These are phyloP conservation scores for Drosophila recens DNA, from an alignment of 2,888 invertebrate species.

Conservation along the genomic window DNA sequence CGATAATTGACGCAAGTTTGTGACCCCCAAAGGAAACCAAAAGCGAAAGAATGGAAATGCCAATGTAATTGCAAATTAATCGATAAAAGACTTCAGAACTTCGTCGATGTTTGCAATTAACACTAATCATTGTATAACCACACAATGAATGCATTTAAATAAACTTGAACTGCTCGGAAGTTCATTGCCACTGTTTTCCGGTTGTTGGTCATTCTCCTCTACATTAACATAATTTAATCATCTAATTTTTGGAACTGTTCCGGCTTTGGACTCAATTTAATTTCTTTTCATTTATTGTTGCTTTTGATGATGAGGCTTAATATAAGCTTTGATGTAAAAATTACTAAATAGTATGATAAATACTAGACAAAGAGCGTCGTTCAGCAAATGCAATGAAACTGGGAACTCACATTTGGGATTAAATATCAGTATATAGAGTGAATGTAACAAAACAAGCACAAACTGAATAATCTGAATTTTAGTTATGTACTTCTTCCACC, in stretches of 20 bases:
- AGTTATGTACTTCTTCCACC: conserved; percentile 36
- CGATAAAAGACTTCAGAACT: not conserved
- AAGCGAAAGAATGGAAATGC: not conserved
- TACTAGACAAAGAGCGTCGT: not conserved
- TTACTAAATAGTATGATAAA: conserved; percentile 15
- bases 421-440: conserved; percentile 2
- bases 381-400: not conserved
- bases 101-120: not conserved
- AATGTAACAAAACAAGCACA: not conserved
- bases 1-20: conserved; percentile 60
- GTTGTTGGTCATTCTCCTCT: not conserved
- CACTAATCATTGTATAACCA: not conserved
- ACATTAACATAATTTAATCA: too few relatives aligned
- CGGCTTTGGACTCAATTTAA: not conserved
- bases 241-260: not conserved
- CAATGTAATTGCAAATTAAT: not conserved
- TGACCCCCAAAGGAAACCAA: conserved; percentile 4
- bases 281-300: not conserved
- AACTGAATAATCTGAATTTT: conserved; percentile 23
- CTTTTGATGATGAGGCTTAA: not conserved
- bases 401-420: conserved; percentile 16
- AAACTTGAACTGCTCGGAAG: not conserved
- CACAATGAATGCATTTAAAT: not conserved
- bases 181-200: not conserved
- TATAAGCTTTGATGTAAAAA: conserved; percentile 17